phyloP scores from a whole-genome alignment of 1,140 invertebrate genomes.

The Halotydeus destructor region DNA sequence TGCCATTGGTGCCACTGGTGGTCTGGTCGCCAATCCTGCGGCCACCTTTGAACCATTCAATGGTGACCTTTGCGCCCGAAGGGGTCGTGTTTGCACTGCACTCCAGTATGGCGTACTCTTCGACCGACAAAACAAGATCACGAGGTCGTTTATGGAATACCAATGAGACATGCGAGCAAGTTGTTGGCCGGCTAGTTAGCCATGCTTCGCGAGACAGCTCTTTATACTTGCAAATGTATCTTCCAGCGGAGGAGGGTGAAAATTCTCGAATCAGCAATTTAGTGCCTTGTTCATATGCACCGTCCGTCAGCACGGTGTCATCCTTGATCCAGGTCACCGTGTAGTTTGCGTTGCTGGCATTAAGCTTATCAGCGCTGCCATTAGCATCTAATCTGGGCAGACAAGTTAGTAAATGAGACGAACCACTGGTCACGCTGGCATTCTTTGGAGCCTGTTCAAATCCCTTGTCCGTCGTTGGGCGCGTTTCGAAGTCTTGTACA shows the following conservation, averaged over 20 bases:
- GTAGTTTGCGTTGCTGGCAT: not conserved
- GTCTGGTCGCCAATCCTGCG: slow-evolving; percentile 3
- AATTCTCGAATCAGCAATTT: slow-evolving; percentile 12
- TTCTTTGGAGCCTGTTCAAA: slow-evolving; percentile 4
- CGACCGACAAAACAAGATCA: slow-evolving; percentile 12
- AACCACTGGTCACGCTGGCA: slow-evolving; percentile 4
- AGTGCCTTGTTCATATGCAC: slow-evolving; percentile 4
- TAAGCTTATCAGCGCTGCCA: no score
- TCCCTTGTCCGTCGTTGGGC: not conserved
- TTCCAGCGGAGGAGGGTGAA: not conserved
- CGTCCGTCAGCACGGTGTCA: slow-evolving; percentile 3
- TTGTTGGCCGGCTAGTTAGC: slow-evolving; percentile 2
- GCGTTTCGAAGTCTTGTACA: not conserved
- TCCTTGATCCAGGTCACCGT: slow-evolving; percentile 11
- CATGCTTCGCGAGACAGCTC: slow-evolving; percentile 7
- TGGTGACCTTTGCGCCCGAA: not conserved
- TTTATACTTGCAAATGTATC: slow-evolving; percentile 13
- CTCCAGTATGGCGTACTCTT: slow-evolving; percentile 15
- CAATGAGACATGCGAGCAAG: not conserved
- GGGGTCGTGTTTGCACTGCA: slow-evolving; percentile 8
- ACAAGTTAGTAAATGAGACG: slow-evolving; percentile 13
- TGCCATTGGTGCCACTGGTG: no score
- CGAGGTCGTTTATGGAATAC: slow-evolving; percentile 15
- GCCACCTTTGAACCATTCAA: slow-evolving; percentile 10
- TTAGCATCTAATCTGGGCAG: not conserved